Evolutionary conservation across 2,113 vertebrate genomes (phyloP).

Genomic region (Tenrec ecaudatus): DNA sequence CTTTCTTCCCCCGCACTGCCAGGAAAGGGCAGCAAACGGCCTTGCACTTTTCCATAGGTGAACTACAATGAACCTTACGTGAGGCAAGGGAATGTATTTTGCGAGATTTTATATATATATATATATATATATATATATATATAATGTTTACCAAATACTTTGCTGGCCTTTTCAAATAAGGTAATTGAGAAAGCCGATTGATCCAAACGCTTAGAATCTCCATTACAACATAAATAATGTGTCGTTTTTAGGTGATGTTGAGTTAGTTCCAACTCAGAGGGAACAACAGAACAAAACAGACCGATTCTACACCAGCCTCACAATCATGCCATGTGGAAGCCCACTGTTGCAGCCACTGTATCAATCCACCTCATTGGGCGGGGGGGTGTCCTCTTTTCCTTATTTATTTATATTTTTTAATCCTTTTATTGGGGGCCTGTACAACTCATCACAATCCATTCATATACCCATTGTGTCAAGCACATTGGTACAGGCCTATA

Average conservation of each 20-base stretch:
- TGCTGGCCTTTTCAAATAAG: not conserved
- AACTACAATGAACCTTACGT: not conserved
- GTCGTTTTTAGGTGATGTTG: not conserved
- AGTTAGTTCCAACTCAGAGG: not conserved
- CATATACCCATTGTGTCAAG: too few species aligned
- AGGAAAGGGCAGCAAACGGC: conserved; percentile 12
- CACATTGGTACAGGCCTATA: too few species aligned
- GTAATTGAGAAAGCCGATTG: not conserved
- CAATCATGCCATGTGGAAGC: not conserved
- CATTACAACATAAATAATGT: not conserved
- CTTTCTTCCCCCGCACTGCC: not conserved
- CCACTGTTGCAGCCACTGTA: not conserved
- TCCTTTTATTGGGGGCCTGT: too few species aligned
- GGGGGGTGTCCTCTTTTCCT: not conserved
- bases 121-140: too few species aligned
- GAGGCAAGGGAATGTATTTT: not conserved
- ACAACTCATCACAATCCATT: too few species aligned
- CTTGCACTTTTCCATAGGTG: not conserved
- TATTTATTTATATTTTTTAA: too few species aligned
- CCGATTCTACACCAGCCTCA: not conserved
- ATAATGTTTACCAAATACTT: conserved; percentile 1
- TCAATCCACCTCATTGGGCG: not conserved
- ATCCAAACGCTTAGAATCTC: not conserved
- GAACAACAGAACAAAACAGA: not conserved
- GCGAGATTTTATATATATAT: too few species aligned